A percentile compares a stretch with the other conserved stretches of the same genome.
These are phyloP conservation scores for Caenorhabditis briggsae DNA, from an alignment of 1,140 invertebrate genomes.

Conservation along the genomic window DNA sequence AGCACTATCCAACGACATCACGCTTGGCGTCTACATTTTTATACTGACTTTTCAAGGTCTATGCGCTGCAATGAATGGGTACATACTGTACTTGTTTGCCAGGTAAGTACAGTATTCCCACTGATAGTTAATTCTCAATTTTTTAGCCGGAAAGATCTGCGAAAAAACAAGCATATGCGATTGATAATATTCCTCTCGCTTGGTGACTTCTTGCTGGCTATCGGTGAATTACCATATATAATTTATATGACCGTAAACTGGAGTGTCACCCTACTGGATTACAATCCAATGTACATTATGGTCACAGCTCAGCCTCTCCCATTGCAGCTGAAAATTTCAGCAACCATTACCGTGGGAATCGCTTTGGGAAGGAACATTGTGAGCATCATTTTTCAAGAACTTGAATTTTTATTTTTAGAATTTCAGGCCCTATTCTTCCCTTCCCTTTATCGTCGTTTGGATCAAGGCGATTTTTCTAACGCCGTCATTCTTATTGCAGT, in stretches of 20 bases:
- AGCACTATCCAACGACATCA: constrained; percentile 7
- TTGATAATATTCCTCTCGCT: not conserved
- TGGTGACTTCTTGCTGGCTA: constrained; percentile 4
- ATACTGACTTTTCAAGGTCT: constrained; percentile 32
- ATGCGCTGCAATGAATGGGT: constrained; percentile 1
- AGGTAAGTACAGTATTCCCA: not conserved
- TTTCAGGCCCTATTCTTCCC: constrained; percentile 54
- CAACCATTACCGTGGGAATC: constrained; percentile 1
- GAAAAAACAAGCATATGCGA: constrained; percentile 24
- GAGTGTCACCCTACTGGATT: not conserved
- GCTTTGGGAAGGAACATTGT: constrained; percentile 14
- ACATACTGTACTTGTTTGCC: not conserved
- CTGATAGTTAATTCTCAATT: not conserved
- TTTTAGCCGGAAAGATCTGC: not conserved
- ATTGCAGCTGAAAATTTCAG: constrained; percentile 56
- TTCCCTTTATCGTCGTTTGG: constrained; percentile 12
- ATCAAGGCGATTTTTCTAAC: constrained; percentile 1
- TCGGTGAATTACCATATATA: constrained; percentile 37
- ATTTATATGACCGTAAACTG: constrained; percentile 52
- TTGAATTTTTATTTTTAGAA: not conserved
- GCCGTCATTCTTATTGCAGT: not conserved
- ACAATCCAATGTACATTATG: constrained; percentile 52
- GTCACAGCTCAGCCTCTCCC: constrained; percentile 19
- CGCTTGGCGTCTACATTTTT: not conserved
- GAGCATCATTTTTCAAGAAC: not conserved